These are phyloP conservation scores for Gastrophryne carolinensis DNA, from an alignment of 2,797 vertebrate genomes.

Conservation along the genomic window DNA sequence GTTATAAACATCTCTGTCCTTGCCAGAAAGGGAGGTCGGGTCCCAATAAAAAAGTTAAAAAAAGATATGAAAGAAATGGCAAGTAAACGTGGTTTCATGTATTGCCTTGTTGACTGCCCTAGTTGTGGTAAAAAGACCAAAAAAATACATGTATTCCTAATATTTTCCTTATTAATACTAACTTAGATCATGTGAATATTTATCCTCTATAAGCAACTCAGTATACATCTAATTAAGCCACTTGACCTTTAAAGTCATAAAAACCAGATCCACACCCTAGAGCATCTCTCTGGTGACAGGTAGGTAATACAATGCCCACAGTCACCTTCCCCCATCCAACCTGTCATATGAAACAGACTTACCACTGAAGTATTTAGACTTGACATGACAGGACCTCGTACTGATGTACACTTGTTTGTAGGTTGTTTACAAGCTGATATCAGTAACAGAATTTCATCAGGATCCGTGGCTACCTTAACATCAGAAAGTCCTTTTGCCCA, in stretches of 20 bases:
- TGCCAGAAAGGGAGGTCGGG: no score
- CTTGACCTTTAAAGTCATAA: not conserved
- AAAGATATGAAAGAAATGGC: no score
- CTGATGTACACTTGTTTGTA: conserved; percentile 84
- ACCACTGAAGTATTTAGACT: conserved; percentile 98
- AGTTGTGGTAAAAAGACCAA: no score
- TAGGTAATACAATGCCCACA: not conserved
- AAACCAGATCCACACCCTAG: not conserved
- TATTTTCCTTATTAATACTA: no score
- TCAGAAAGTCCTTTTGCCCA: conserved; percentile 97
- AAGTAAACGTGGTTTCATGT: no score
- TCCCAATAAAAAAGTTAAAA: no score
- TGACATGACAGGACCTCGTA: conserved; percentile 88
- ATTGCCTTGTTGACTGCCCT: no score
- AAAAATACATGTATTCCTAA: no score
- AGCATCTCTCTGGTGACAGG: not conserved
- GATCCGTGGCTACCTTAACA: conserved; percentile 89
- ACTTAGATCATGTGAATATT: no score
- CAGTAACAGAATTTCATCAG: conserved; percentile 86
- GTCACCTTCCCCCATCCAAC: not conserved
- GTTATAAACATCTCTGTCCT: no score
- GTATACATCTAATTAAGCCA: not conserved
- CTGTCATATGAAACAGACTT: conserved; percentile 59
- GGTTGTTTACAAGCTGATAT: conserved; percentile 90
- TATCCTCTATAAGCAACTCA: not conserved